Evolutionary conservation across 2,797 vertebrate genomes (phyloP).

Genomic region (Petrocephalus sullivani): DNA sequence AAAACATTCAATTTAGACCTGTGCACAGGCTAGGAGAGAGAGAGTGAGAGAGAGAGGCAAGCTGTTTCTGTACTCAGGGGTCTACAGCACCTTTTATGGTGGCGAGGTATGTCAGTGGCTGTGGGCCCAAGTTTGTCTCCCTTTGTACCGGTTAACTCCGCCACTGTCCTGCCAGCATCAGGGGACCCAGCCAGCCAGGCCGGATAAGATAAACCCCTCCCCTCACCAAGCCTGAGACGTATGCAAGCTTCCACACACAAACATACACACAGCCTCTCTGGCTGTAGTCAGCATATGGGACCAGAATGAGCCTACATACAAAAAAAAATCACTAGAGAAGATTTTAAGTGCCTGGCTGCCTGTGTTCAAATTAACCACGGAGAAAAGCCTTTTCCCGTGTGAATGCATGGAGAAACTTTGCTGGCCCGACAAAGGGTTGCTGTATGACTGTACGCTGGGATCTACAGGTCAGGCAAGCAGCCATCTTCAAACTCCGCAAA

Average conservation of each 20-base stretch:
- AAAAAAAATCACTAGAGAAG: background rate
- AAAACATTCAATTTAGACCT: constrained; percentile 21
- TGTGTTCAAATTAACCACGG: background rate
- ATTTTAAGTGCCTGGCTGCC: background rate
- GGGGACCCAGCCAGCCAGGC: constrained; percentile 52
- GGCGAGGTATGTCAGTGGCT: constrained; percentile 43
- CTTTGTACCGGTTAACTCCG: constrained; percentile 24
- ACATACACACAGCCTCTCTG: constrained; percentile 24
- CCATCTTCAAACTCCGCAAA: background rate
- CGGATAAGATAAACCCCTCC: constrained; percentile 73
- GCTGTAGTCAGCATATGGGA: background rate
- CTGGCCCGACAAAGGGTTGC: background rate
- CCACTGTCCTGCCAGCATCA: constrained; percentile 52
- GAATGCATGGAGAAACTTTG: background rate
- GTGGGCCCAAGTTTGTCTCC: constrained; percentile 36
- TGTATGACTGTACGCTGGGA: background rate
- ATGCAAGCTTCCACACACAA: background rate
- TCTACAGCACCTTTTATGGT: constrained; percentile 49
- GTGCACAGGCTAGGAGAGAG: background rate
- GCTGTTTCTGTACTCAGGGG: constrained; percentile 24
- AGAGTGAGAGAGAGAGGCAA: constrained; percentile 21
- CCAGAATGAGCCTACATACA: background rate
- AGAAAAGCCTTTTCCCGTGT: background rate
- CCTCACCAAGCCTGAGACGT: constrained; percentile 29
- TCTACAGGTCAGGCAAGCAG: background rate